phyloP scores from a whole-genome alignment of 1,140 invertebrate species.

The Brachionus koreanus region DNA sequence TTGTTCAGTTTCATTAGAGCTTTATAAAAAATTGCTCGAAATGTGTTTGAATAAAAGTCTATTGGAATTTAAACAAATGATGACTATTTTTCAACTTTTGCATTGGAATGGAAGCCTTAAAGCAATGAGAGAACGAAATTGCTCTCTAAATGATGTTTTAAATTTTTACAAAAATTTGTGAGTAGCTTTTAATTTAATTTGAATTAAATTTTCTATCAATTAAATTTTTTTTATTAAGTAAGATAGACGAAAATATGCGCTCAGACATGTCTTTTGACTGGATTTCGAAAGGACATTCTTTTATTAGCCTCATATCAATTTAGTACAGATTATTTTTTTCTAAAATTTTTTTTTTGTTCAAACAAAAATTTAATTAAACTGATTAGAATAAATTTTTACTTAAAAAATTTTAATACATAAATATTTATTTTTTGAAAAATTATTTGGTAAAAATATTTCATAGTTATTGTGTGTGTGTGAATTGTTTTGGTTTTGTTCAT shows the following conservation, averaged over 20 bases:
- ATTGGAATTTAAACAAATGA: slow-evolving; percentile 91
- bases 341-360: neutral
- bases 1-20: neutral
- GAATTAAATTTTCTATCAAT: too few species aligned
- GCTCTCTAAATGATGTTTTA: slow-evolving; percentile 88
- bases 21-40: slow-evolving; percentile 67
- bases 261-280: slow-evolving; percentile 91
- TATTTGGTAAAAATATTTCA: too few species aligned
- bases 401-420: neutral
- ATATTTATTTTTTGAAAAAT: neutral
- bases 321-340: slow-evolving; percentile 44
- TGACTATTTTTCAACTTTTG: slow-evolving; percentile 90
- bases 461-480: too few species aligned
- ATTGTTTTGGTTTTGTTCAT: too few species aligned
- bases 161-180: slow-evolving; percentile 68
- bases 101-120: slow-evolving; percentile 93
- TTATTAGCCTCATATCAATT: slow-evolving; percentile 68
- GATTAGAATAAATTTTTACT: neutral
- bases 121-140: slow-evolving; percentile 79
- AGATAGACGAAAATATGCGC: slow-evolving; percentile 85
- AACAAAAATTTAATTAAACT: neutral
- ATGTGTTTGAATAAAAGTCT: slow-evolving; percentile 85
- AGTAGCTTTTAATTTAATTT: too few species aligned
- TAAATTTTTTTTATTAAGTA: slow-evolving; percentile 67
- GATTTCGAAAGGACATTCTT: slow-evolving; percentile 84